Conservation (phyloP, 2,888 invertebrate species). For the Agrochola macilenta region DNA sequence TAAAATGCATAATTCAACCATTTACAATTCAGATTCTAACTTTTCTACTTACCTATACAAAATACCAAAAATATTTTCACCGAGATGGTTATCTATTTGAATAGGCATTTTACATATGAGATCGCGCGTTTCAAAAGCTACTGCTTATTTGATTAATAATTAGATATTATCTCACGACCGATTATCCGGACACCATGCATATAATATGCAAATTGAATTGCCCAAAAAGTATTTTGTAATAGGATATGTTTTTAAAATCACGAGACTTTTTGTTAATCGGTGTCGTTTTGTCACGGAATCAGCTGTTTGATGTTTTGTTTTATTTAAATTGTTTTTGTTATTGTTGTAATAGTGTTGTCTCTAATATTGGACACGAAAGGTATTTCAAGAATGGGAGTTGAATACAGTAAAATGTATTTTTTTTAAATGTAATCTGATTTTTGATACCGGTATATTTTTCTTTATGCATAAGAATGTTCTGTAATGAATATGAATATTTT, state of each 20-base stretch:
- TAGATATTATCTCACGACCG: slow-evolving; percentile 37
- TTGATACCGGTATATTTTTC: neutral
- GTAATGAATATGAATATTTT: neutral
- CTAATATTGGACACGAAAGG: neutral
- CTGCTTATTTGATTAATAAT: slow-evolving; percentile 42
- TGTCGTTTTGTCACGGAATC: slow-evolving; percentile 28
- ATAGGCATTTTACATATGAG: slow-evolving; percentile 42
- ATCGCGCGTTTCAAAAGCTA: slow-evolving; percentile 18
- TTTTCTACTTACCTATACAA: neutral
- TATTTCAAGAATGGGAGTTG: slow-evolving; percentile 15
- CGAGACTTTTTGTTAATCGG: slow-evolving; percentile 12
- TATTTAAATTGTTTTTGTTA: slow-evolving; percentile 4
- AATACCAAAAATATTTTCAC: slow-evolving; percentile 17
- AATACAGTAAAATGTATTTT: neutral
- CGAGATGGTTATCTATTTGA: slow-evolving; percentile 30
- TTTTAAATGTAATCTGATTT: neutral
- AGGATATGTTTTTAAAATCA: slow-evolving; percentile 27
- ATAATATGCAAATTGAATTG: slow-evolving; percentile 53
- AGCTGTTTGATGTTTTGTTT: slow-evolving; percentile 14
- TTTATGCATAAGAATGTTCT: neutral
- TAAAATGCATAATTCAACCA: slow-evolving; percentile 25
- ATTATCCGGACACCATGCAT: slow-evolving; percentile 26
- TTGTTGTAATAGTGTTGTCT: slow-evolving; percentile 13
- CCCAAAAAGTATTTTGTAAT: slow-evolving; percentile 42
- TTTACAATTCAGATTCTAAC: slow-evolving; percentile 22